Evolutionary conservation across 2,797 vertebrate species (phyloP), one percentile per base, ranked within the genome.

Genomic region (Acomys russatus): DNA sequence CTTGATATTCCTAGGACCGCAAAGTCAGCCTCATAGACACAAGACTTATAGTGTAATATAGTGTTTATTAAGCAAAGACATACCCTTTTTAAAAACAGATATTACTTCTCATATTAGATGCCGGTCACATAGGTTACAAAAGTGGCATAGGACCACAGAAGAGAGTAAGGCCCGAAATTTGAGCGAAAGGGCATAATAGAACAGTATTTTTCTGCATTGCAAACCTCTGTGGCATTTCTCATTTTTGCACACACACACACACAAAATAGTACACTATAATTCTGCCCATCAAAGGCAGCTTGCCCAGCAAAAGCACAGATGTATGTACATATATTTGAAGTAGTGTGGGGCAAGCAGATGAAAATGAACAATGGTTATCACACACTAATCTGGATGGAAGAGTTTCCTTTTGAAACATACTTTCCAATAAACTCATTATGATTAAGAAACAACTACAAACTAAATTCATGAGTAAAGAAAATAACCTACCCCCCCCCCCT

Each of bases 11-110:
- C 80, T 44, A 85, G 61, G 93, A 95, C 95, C 90, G 74, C 71
- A 96, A 96, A 14, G 23, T 95, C 87, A 96, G 94, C 90, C 92
- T 96, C 71, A 76, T 95, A 96, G 94, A 98, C 98, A 98, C 94
- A 98, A 97, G 96, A 98, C 94, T 97, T 97, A 86, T 87, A 97
- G 73, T 18, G 7, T 77, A 88, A 49, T 3, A 74, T 18, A 71
- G 38, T 11, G 23, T 95, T 94, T 96, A 97, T 96, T 95, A 23
- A 85, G 10, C 83, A 89, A 54, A 18, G 9, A 96, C 49, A 66
- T 0, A 1, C 73, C 7, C 87, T 10, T n/a, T 12, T 61, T 64
- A 44, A 0, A 0, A 94, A 35, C 82, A 70, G 85, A 33, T 4
- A 30, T 14, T 35, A 83, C 38, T 54, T 82, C 87, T 71, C 35